Evolutionary conservation across 2,113 vertebrate genomes (phyloP).

Genomic region (Onychostoma macrolepis): DNA sequence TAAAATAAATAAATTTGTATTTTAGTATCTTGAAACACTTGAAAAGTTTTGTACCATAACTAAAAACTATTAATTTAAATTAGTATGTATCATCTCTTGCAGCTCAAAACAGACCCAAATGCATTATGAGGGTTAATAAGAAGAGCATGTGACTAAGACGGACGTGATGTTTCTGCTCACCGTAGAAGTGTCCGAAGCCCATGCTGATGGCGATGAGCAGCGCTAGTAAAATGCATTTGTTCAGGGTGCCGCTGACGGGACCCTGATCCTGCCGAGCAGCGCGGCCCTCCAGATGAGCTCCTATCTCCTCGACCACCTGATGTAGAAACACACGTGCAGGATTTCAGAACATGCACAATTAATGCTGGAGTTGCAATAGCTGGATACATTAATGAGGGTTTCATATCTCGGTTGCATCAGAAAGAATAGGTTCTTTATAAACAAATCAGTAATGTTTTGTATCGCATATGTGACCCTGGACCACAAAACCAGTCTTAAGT

Average conservation of each 20-base stretch:
- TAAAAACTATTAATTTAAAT: too few relatives aligned
- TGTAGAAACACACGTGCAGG: not conserved
- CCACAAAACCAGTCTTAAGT: too few relatives aligned
- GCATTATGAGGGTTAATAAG: not conserved
- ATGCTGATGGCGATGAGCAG: slow-evolving; percentile 89
- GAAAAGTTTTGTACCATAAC: too few relatives aligned
- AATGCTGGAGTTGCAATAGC: not conserved
- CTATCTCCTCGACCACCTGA: slow-evolving; percentile 48
- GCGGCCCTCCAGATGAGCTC: slow-evolving; percentile 43
- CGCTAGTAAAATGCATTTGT: slow-evolving; percentile 84
- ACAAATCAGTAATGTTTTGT: not conserved
- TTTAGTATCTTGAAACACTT: too few relatives aligned
- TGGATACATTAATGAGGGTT: not conserved
- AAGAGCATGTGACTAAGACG: not conserved
- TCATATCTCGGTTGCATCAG: too few relatives aligned
- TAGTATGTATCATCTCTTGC: too few relatives aligned
- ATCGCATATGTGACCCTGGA: too few relatives aligned
- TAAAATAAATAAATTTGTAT: too few relatives aligned
- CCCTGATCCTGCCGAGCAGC: slow-evolving; percentile 16
- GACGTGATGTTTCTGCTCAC: slow-evolving; percentile 68
- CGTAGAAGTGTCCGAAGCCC: slow-evolving; percentile 91
- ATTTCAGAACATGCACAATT: not conserved
- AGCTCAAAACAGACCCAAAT: too few relatives aligned
- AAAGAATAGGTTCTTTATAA: not conserved
- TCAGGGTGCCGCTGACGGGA: slow-evolving; percentile 74